Evolutionary conservation across 2,113 vertebrate genomes (phyloP).

Genomic region (Sorex araneus): DNA sequence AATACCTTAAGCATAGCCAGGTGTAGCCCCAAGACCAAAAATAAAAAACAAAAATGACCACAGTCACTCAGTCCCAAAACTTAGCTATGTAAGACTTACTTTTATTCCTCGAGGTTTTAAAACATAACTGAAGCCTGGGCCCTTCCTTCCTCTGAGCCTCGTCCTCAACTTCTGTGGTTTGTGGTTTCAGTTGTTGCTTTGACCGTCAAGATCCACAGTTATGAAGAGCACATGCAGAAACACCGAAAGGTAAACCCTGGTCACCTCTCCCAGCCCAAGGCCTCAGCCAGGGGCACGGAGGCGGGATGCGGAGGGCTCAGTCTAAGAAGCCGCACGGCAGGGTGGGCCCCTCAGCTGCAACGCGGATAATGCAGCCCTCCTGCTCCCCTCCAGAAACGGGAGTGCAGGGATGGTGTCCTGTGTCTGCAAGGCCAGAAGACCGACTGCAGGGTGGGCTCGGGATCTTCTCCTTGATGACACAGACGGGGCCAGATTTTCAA

Average conservation of each 20-base stretch:
- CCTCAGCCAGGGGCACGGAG: background rate
- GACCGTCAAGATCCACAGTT: conserved; percentile 94
- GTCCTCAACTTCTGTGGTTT: conserved; percentile 79
- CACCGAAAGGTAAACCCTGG: conserved; percentile 92
- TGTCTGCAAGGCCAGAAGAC: background rate
- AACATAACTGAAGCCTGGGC: background rate
- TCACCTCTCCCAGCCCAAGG: background rate
- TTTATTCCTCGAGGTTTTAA: conserved; percentile 64
- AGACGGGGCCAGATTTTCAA: conserved; percentile 17
- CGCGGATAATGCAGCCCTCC: background rate
- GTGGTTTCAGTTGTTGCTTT: conserved; percentile 91
- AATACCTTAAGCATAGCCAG: too few species aligned
- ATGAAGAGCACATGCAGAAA: conserved; percentile 94
- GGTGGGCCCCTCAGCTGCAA: background rate
- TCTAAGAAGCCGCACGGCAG: background rate
- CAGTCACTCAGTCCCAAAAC: conserved; percentile 48
- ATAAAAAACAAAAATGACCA: background rate
- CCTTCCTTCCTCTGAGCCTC: conserved; percentile 78
- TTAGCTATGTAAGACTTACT: conserved; percentile 10
- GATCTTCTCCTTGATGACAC: background rate
- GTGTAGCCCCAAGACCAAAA: background rate
- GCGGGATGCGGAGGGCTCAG: background rate
- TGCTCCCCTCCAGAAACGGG: background rate
- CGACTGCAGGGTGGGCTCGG: background rate
- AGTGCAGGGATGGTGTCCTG: background rate